Conservation (phyloP, 2,888 invertebrate species). For the Pristionchus japonicus region DNA sequence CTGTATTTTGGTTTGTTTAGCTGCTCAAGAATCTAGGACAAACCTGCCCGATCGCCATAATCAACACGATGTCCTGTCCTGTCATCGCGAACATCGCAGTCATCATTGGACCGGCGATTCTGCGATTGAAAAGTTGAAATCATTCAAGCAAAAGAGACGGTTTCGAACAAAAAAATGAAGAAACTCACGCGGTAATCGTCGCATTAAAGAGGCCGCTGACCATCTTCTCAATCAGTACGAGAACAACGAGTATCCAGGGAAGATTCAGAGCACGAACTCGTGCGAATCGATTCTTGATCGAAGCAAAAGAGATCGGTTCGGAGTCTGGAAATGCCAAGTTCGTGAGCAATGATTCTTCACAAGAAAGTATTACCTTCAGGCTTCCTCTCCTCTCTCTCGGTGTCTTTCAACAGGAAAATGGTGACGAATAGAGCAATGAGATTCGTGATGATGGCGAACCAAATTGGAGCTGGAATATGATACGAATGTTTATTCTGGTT, state of each 20-base stretch:
- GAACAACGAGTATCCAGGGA: neutral
- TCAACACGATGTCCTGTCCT: neutral
- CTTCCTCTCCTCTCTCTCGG: neutral
- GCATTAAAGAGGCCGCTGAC: neutral
- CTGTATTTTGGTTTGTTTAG: neutral
- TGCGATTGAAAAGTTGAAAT: neutral
- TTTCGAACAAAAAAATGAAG: neutral
- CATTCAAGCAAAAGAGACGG: neutral
- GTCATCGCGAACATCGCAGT: neutral
- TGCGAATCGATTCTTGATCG: neutral
- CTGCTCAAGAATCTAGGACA: too few relatives aligned
- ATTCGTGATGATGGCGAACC: conserved; percentile 38
- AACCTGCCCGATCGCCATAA: neutral
- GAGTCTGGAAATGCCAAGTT: neutral
- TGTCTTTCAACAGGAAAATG: neutral
- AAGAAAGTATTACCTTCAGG: neutral
- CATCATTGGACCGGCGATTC: conserved; percentile 5
- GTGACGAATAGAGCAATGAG: neutral
- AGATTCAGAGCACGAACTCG: neutral
- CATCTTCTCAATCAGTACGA: neutral
- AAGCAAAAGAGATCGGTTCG: neutral
- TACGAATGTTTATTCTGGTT: too few relatives aligned
- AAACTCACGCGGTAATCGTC: neutral
- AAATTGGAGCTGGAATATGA: conserved; percentile 35
- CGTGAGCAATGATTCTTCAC: too few relatives aligned